These are phyloP conservation scores for Oligia fasciuncula DNA, from an alignment of 2,888 invertebrate genomes.

Conservation along the genomic window DNA sequence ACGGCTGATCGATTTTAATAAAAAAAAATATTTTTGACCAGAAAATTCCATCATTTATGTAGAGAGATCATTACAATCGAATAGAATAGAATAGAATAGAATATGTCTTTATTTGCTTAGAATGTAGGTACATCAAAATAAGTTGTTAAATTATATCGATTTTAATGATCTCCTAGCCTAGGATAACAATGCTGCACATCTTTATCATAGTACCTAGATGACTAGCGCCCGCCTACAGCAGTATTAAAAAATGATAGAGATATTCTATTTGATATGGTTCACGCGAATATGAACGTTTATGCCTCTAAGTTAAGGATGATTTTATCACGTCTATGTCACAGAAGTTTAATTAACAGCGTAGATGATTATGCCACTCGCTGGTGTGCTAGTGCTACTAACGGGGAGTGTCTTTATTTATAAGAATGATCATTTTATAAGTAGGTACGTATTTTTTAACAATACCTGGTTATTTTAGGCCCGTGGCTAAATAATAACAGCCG, in stretches of 20 bases:
- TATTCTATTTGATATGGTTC: not conserved
- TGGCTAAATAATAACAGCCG: too few relatives aligned
- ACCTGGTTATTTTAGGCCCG: not conserved
- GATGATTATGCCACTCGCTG: conserved; percentile 20
- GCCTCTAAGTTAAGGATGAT: not conserved
- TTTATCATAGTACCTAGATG: not conserved
- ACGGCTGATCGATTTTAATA: too few relatives aligned
- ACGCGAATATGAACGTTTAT: conserved; percentile 20
- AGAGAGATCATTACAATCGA: too few relatives aligned
- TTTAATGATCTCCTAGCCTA: not conserved
- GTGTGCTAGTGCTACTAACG: not conserved
- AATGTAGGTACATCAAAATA: too few relatives aligned
- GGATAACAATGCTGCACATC: not conserved
- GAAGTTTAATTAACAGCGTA: conserved; percentile 6
- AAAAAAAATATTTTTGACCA: too few relatives aligned
- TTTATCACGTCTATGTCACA: conserved; percentile 3
- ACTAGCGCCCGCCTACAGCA: conserved; percentile 15
- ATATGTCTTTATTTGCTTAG: too few relatives aligned
- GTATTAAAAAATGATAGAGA: conserved; percentile 16
- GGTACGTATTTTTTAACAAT: conserved; percentile 7
- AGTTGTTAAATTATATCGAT: too few relatives aligned
- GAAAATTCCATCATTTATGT: not conserved
- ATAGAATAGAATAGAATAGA: too few relatives aligned
- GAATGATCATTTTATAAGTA: conserved; percentile 17
- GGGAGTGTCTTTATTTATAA: conserved; percentile 9